Evolutionary conservation across 2,888 invertebrate genomes (phyloP), one percentile per base, ranked within the genome.

Genomic region (Lycocerus yunnanus): DNA sequence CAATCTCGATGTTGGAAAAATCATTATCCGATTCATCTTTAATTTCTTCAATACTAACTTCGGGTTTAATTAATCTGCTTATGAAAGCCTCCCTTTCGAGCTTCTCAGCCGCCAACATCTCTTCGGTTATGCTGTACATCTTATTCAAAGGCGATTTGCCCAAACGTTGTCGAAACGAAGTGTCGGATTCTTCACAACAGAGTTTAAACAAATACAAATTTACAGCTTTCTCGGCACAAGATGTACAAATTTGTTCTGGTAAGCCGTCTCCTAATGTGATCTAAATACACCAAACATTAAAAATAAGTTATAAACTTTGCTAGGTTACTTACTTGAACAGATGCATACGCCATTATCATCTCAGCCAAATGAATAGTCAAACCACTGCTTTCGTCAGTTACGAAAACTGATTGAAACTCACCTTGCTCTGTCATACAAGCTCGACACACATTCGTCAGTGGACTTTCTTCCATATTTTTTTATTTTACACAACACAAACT

Each of bases 201-300:
- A 85, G 81, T 79, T 89, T 89, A 79, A 89, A 90, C 61, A 86
- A 82, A 81, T 90, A 90, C 10, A 89, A 84, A 8, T 88, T 84
- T 71, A 89, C 85, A 14, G 91, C 85, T 70, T 87, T 85, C 73
- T 86, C 86, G 0, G 88, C 87, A 83, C 92, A 93, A 8, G 87
- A 85, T 76, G 85, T 80, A 81, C 92, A 93, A 66, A 92, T 86
- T 70, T 88, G 88, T 81, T 91, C 90, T 0, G 92, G 92, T 71
- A 92, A 83, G 58, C 90, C 90, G 86, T 92, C 92, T 59, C 88
- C 88, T 15, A 85, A 76, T 14, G 85, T 84, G 71, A 88, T 84
- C 85, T 85, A 68, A 76, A 21, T 58, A 73, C 66, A 27, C 68
- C 15, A 15, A 14, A 68, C 14, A 20, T 68, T 15, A 43, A 1